These are phyloP conservation scores for Leptobrachium leishanense DNA, from an alignment of 2,113 vertebrate genomes.

Conservation along the genomic window DNA sequence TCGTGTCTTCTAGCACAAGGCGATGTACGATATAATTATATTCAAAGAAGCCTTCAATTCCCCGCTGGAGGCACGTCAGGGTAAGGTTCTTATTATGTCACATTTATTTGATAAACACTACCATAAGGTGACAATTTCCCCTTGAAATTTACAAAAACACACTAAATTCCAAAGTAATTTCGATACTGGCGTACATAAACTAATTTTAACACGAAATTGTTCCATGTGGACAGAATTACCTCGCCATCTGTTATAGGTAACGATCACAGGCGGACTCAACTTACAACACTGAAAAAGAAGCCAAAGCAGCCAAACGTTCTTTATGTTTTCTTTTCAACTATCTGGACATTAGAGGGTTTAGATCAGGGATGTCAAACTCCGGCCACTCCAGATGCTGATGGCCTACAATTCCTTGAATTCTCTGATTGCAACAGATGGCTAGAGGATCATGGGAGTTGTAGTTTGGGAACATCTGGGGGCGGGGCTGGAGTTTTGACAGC, in stretches of 20 bases:
- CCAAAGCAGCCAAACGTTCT: no score
- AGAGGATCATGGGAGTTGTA: no score
- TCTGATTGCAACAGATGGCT: no score
- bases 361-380: no score
- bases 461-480: no score
- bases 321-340: no score
- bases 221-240: neutral
- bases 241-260: neutral
- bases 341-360: no score
- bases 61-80: neutral
- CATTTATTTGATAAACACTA: neutral
- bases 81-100: neutral
- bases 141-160: neutral
- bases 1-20: neutral
- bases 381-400: no score
- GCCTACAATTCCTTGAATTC: no score
- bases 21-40: neutral
- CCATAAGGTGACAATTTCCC: neutral
- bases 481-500: no score
- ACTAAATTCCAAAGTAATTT: neutral
- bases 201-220: conserved; percentile 1
- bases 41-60: neutral
- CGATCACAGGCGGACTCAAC: neutral
- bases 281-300: neutral
- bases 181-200: neutral